phyloP scores from a whole-genome alignment of 2,113 vertebrate species.

The Odobenus rosmarus region DNA sequence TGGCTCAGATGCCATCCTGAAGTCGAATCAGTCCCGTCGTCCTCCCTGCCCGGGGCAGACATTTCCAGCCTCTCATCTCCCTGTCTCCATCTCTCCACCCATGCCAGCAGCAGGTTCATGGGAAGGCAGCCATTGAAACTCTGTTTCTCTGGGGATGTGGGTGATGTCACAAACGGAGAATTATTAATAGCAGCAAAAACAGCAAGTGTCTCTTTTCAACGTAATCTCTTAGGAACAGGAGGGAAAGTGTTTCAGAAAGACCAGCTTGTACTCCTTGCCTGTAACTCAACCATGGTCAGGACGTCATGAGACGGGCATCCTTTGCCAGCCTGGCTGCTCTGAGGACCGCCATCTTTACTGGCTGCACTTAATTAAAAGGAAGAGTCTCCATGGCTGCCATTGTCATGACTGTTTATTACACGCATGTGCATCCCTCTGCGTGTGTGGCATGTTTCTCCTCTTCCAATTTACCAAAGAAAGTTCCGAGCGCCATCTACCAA shows the following conservation, averaged over 20 bases:
- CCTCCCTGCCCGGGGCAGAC: neutral
- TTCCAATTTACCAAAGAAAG: neutral
- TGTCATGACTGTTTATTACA: fast-evolving
- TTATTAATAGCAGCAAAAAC: constrained; percentile 81
- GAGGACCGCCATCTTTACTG: constrained; percentile 37
- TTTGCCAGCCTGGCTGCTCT: constrained; percentile 5
- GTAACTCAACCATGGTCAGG: constrained; percentile 43
- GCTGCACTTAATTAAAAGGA: constrained; percentile 50
- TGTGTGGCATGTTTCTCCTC: neutral
- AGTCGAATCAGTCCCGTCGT: neutral
- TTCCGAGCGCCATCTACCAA: neutral
- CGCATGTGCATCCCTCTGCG: fast-evolving
- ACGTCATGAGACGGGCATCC: constrained; percentile 6
- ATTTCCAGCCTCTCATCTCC: neutral
- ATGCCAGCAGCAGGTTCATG: constrained; percentile 21
- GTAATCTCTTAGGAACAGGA: constrained; percentile 76
- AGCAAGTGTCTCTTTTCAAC: constrained; percentile 74
- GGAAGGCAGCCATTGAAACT: constrained; percentile 50
- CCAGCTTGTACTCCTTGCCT: constrained; percentile 38
- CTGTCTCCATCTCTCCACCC: neutral
- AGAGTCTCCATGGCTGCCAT: neutral
- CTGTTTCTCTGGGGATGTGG: constrained; percentile 72
- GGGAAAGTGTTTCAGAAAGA: constrained; percentile 60
- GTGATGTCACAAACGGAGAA: constrained; percentile 73
- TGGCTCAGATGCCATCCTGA: neutral